Percentiles rank a stretch among this genome's conserved stretches.
These are phyloP conservation scores for Virgularia gustaviana DNA, from an alignment of 92 coral and sea anemone species.

Conservation along the genomic window DNA sequence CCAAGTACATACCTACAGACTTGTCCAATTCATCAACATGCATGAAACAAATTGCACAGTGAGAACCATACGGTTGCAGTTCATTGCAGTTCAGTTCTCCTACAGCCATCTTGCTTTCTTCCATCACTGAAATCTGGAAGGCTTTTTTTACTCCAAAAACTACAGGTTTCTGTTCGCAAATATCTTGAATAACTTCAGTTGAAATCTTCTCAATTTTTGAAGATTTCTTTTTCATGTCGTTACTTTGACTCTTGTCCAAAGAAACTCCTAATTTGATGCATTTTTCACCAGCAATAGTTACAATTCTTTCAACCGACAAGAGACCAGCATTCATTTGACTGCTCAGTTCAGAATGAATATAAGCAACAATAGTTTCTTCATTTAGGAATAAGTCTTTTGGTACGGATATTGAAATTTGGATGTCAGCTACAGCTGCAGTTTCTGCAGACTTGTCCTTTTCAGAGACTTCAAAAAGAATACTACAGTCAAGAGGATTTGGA, in stretches of 20 bases:
- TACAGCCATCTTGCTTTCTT: neutral
- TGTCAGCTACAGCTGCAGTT: neutral
- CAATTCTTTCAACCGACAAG: neutral
- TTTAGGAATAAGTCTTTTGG: neutral
- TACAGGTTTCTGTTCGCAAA: constrained; percentile 22
- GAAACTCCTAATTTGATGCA: neutral
- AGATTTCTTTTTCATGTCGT: neutral
- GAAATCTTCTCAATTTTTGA: neutral
- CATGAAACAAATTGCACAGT: constrained; percentile 17
- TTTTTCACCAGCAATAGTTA: neutral
- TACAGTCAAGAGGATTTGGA: neutral
- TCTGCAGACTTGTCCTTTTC: neutral
- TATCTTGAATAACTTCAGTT: constrained; percentile 7
- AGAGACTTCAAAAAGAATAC: constrained; percentile 23
- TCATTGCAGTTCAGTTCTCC: neutral
- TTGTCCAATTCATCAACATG: no score
- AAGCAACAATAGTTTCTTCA: neutral
- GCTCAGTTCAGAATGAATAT: constrained; percentile 8
- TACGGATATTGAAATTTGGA: neutral
- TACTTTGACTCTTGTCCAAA: neutral
- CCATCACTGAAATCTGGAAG: neutral
- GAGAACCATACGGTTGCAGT: neutral
- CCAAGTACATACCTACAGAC: neutral
- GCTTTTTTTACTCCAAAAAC: constrained; percentile 12
- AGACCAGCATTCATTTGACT: neutral